Evolutionary conservation across 2,113 vertebrate species (phyloP), one percentile per base, ranked within the genome.

Genomic region (Arothron firmamentum): DNA sequence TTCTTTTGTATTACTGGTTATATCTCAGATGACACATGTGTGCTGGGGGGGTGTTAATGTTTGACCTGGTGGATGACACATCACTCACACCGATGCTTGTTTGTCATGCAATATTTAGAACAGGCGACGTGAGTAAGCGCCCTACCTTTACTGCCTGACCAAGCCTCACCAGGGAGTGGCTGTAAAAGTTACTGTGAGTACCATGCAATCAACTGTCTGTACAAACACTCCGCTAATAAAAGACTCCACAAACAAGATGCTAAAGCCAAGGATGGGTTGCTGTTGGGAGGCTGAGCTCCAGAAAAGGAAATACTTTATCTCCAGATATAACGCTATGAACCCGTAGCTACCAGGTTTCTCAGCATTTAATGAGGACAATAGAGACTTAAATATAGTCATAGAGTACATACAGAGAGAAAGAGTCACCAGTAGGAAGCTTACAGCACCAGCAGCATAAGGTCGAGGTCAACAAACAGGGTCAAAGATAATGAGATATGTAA

Each of bases 281-380:
- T 51, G 65, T 71, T 49, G 70, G 75, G 77, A 54, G 21, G 59
- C 4, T 28, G 25, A 28, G 25, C 25, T 28, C 25, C 25, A 5
- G 25, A 28, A 28, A 28, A 28, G 25, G 6, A 28, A 28, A 28
- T 28, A 28, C 25, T 28, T 28, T 23, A 23, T 23, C 21, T 23
- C 21, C 21, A 23, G 3, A 23, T 23, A 23, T 23, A 23, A 23
- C 3, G 21, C 21, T 23, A 2, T 23, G 2, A 23, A 28, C 25
- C 6, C 1, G 25, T 28, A 52, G 38, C 69, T 56, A 64, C 74
- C 87, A 64, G 78, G 65, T 63, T 65, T 43, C 62, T 52, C 21
- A 53, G 65, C 80, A 62, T 85, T 81, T 88, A 87, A 87, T 84
- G 81, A 86, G 74, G 77, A 77, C 72, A 85, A 85, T 84, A 89